phyloP scores from a whole-genome alignment of 2,888 invertebrate species.

The Vesta saturnalis region DNA sequence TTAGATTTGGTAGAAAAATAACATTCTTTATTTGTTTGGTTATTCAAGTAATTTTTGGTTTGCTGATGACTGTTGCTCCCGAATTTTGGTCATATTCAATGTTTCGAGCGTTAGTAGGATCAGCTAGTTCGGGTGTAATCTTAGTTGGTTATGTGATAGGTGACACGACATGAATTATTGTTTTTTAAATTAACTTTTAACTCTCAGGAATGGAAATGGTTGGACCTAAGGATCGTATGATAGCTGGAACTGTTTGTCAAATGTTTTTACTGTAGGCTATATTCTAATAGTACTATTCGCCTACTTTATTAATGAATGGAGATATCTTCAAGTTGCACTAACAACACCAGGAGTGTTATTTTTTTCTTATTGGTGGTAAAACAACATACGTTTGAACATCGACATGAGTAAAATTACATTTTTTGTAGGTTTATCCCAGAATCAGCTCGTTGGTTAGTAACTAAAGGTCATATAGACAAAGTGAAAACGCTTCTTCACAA shows the following conservation, averaged over 20 bases:
- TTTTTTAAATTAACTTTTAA: not conserved
- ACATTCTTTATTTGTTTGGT: conserved; percentile 78
- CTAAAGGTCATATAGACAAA: conserved; percentile 70
- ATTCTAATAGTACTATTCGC: conserved; percentile 75
- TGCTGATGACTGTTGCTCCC: conserved; percentile 73
- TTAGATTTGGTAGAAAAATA: conserved; percentile 72
- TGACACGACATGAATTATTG: conserved; percentile 42
- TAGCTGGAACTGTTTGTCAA: conserved; percentile 78
- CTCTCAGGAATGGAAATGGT: conserved; percentile 73
- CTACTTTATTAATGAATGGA: conserved; percentile 74
- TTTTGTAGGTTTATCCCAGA: conserved; percentile 72
- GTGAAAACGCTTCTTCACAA: conserved; percentile 68
- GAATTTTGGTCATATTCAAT: conserved; percentile 75
- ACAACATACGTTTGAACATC: not conserved
- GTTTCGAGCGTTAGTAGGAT: conserved; percentile 74
- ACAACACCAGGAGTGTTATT: conserved; percentile 75
- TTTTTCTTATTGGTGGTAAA: conserved; percentile 74
- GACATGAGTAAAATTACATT: no score
- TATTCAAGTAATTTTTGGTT: conserved; percentile 74
- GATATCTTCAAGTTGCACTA: conserved; percentile 73
- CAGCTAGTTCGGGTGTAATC: conserved; percentile 80
- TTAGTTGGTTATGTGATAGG: conserved; percentile 82
- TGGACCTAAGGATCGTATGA: conserved; percentile 72
- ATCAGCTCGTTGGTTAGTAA: conserved; percentile 77
- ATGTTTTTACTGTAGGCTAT: conserved; percentile 78